Conservation (phyloP, 1,140 invertebrate species). For the Drosophila ananassae region DNA sequence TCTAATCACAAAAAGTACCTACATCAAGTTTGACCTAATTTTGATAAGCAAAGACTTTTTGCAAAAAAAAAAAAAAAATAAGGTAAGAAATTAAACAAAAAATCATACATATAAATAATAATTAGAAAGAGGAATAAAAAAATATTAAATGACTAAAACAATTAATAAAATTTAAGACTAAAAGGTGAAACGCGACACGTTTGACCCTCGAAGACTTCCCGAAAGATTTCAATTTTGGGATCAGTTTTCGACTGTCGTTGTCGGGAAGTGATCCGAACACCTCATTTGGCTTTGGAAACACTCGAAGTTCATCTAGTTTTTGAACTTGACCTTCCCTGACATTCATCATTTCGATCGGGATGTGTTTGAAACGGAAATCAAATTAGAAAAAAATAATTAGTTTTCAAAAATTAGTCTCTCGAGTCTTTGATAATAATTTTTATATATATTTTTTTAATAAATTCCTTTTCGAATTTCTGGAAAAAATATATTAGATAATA, state of each 20-base stretch:
- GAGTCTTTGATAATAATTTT: not conserved
- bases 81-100: not conserved
- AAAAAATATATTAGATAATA: not conserved
- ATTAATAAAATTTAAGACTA: constrained; percentile 37
- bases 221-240: not conserved
- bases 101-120: constrained; percentile 5
- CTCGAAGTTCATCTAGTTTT: not conserved
- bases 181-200: not conserved
- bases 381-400: not conserved
- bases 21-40: constrained; percentile 72
- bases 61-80: constrained; percentile 23
- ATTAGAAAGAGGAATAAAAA: constrained; percentile 8
- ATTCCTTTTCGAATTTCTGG: not conserved
- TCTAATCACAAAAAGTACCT: constrained; percentile 68
- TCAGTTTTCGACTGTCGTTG: not conserved
- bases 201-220: not conserved
- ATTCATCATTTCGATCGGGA: not conserved
- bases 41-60: constrained; percentile 65
- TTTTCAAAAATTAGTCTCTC: too few species aligned
- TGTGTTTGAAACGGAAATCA: constrained; percentile 2
- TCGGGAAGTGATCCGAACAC: constrained; percentile 8
- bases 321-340: constrained; percentile 11
- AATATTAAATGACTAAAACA: constrained; percentile 39
- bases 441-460: not conserved
- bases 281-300: constrained; percentile 2